These are phyloP conservation scores for Xiphophorus maculatus DNA, from an alignment of 2,113 vertebrate species.

Conservation along the genomic window DNA sequence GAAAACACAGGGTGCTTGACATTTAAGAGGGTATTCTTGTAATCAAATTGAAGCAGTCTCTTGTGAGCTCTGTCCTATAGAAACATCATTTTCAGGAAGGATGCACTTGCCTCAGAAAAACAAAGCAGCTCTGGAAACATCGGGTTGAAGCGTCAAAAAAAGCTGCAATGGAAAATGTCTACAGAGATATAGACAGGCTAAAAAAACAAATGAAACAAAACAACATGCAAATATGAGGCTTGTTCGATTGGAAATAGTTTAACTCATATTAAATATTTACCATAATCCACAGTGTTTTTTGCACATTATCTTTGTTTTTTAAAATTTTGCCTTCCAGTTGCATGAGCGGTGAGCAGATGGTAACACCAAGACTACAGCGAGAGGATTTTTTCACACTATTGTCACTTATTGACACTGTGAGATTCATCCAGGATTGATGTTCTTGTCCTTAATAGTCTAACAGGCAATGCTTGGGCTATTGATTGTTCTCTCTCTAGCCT, in stretches of 20 bases:
- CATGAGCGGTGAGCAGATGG: constrained; percentile 15
- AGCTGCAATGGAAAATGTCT: constrained; percentile 4
- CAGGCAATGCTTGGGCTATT: constrained; percentile 60
- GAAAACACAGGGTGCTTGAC: constrained; percentile 30
- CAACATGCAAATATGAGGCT: not conserved
- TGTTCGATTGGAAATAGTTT: not conserved
- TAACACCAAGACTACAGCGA: constrained; percentile 11
- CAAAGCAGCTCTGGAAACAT: not conserved
- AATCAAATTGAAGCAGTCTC: constrained; percentile 36
- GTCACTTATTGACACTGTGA: constrained; percentile 65
- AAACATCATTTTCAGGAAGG: constrained; percentile 15
- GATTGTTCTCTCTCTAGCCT: constrained; percentile 52
- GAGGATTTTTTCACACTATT: constrained; percentile 24
- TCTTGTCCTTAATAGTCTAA: constrained; percentile 59
- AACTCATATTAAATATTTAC: constrained; percentile 10
- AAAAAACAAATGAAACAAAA: not conserved
- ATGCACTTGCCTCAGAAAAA: constrained; percentile 6
- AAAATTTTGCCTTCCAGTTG: constrained; percentile 12
- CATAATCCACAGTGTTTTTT: not conserved
- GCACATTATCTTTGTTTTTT: not conserved
- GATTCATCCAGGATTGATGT: constrained; percentile 68
- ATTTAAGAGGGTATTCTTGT: constrained; percentile 38
- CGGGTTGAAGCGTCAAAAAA: constrained; percentile 19
- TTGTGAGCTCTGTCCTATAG: constrained; percentile 2
- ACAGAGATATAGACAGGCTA: constrained; percentile 4